Base-by-base conservation (phyloP, 30 jellyfish, hydroid and myxozoan species). In the Cassiopea xamachana region DNA sequence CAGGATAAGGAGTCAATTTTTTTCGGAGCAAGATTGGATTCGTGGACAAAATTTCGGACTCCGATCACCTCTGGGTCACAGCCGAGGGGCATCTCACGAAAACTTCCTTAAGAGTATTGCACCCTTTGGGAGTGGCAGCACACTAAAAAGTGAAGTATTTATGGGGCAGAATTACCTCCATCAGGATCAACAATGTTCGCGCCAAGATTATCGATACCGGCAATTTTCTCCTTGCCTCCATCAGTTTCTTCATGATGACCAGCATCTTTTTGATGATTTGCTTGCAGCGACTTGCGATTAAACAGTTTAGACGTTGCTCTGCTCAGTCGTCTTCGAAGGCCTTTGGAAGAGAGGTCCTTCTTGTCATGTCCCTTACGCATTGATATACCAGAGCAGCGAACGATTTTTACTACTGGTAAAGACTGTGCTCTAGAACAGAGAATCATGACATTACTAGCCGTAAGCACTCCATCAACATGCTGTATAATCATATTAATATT, bases 291-390 rank as follows among this genome's bases (percentile, higher is more conserved):
- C 60, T 81, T 96, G 62, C 98, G 83, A 73, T 96, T 97, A 85
- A 96, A 92, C 74, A 96, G 86, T 51, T 92, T 96, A 16, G 96
- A 79, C 44, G 99, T 95, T 44, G 99, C 99, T 80, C 79, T 92
- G 77, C 97, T 92, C 58, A 96, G 74, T 61, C 92, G 82, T 46
- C 69, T 89, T 48, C 97, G 85, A 18, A 96, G 87, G 75, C 98
- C 96, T 67, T 83, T 86, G n/a, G 87, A 46, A 18, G 88, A 73
- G 39, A 61, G 94, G 18, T 92, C 97, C 58, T 83, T 91, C 79
- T 90, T 90, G 68, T 77, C 95, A 8, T 76, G 86, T 51, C 74
- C 84, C 13, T 86, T 86, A 4, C 85, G 94, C 50, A 89, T 27
- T 27, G 82, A 70, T 47, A 90, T 48, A 44, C 92, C 88, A 4